Percentiles rank a stretch among this genome's conserved stretches.
Conservation (phyloP, 2,888 invertebrate species). For the Bellardia pandia region DNA sequence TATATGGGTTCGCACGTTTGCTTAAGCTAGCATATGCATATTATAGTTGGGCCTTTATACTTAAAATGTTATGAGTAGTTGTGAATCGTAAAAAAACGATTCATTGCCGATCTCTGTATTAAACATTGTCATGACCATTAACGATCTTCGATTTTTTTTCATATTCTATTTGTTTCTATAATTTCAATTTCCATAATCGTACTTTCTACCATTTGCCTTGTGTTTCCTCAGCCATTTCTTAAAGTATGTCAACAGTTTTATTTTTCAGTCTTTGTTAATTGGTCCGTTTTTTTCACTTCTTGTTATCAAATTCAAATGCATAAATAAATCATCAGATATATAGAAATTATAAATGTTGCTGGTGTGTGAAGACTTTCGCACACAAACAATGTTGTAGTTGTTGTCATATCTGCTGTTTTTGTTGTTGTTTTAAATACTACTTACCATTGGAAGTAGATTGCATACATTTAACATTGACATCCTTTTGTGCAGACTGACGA, state of each 20-base stretch:
- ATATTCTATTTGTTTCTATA: background rate
- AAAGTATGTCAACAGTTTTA: constrained; percentile 28
- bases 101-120: no score
- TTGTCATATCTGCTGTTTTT: constrained; percentile 1
- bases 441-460: constrained; percentile 64
- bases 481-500: constrained; percentile 38
- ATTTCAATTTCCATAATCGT: no score
- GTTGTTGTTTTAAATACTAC: constrained; percentile 30
- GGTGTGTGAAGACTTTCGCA: background rate
- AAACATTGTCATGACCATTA: no score
- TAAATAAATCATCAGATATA: background rate
- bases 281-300: background rate
- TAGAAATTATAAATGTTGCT: background rate
- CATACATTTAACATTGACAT: constrained; percentile 67
- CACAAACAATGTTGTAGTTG: background rate
- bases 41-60: no score
- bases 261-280: background rate
- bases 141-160: background rate
- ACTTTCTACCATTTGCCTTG: background rate
- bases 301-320: constrained; percentile 22
- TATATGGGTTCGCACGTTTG: no score
- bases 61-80: no score
- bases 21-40: no score
- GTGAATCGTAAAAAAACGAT: no score
- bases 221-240: background rate